A percentile compares a stretch with the other conserved stretches of the same genome.
These are phyloP conservation scores for Gastrophysa polygoni DNA, from an alignment of 2,888 invertebrate genomes.

Conservation along the genomic window DNA sequence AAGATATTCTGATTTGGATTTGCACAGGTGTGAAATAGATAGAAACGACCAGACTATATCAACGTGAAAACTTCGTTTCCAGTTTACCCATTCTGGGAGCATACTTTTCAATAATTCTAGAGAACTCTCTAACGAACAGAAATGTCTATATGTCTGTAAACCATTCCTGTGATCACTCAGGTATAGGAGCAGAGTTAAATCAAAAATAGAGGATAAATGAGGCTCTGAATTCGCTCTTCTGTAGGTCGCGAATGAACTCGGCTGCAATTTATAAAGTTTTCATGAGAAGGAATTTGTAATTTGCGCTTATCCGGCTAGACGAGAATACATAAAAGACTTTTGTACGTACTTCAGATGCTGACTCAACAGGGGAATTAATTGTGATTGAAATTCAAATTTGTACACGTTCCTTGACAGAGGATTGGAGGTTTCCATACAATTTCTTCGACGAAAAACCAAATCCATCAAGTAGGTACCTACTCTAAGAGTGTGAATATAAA, in stretches of 20 bases:
- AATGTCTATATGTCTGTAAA: background rate
- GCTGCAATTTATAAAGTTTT: conserved; percentile 44
- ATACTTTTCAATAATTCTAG: background rate
- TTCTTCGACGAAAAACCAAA: background rate
- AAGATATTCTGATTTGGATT: too few relatives aligned
- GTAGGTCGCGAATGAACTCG: conserved; percentile 37
- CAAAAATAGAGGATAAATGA: background rate
- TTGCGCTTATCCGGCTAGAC: conserved; percentile 39
- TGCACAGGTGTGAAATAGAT: too few relatives aligned
- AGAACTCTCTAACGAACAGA: background rate
- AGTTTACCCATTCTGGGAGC: background rate
- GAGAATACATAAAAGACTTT: conserved; percentile 19
- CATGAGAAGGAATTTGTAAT: conserved; percentile 45
- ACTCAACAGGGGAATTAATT: conserved; percentile 26
- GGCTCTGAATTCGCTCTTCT: conserved; percentile 31
- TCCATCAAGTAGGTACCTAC: background rate
- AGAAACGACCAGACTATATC: too few relatives aligned
- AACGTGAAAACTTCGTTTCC: too few relatives aligned
- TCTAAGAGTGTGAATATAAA: too few relatives aligned
- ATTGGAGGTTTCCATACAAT: background rate
- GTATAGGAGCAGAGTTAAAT: background rate
- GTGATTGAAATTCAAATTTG: conserved; percentile 9
- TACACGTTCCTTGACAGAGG: background rate
- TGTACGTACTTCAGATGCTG: conserved; percentile 31
- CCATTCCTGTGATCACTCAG: background rate